Evolutionary conservation across 2,797 vertebrate species (phyloP).

Genomic region (Sebastes iracundus): DNA sequence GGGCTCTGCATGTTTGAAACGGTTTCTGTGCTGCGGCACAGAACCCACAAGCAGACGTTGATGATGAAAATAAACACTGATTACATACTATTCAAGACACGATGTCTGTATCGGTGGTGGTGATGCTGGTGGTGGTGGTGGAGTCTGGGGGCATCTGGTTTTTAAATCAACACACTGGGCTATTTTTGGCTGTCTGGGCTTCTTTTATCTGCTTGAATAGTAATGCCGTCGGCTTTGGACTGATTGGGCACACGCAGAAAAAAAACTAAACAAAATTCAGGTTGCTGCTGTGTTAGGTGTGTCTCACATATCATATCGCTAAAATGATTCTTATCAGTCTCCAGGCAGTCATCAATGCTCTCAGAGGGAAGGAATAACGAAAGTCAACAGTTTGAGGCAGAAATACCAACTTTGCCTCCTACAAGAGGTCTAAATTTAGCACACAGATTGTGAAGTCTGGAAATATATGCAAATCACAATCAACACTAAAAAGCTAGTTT

Average conservation of each 20-base stretch:
- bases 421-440: slow-evolving; percentile 11
- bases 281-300: not conserved
- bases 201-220: slow-evolving; percentile 10
- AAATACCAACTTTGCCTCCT: not conserved
- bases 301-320: not conserved
- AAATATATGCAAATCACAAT: slow-evolving; percentile 4
- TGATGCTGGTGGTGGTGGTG: not conserved
- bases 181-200: not conserved
- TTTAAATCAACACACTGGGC: slow-evolving; percentile 3
- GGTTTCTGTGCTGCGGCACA: not conserved
- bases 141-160: not conserved
- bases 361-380: not conserved
- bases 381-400: not conserved
- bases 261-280: not conserved
- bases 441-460: not conserved
- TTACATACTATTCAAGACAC: slow-evolving; percentile 17
- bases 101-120: not conserved
- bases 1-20: not conserved
- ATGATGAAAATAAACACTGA: slow-evolving; percentile 42
- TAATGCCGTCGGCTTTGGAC: not conserved
- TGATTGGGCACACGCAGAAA: not conserved
- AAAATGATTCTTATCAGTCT: slow-evolving; percentile 33
- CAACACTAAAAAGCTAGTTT: not conserved
- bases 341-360: not conserved
- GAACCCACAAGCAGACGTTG: not conserved